Evolutionary conservation across 92 coral and sea anemone genomes (phyloP).

Genomic region (Epizoanthus ramosus): DNA sequence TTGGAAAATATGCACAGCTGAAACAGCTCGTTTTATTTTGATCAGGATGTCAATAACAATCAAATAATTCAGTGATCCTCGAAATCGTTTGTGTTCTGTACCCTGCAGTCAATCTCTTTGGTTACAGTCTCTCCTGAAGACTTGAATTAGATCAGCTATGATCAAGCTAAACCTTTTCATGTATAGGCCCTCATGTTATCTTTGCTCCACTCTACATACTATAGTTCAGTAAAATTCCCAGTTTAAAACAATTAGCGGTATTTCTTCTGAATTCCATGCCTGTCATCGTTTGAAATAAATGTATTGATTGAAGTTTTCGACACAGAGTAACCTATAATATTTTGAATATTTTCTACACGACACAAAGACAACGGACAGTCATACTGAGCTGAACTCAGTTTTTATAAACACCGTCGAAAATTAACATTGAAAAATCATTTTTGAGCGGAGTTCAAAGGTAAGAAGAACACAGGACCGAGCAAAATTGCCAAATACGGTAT

Average conservation of each 20-base stretch:
- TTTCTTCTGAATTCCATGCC: conserved; percentile 38
- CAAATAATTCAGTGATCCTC: no score
- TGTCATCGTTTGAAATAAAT: conserved; percentile 21
- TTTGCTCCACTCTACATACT: no score
- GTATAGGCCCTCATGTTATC: no score
- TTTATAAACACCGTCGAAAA: background rate
- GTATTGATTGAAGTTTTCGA: conserved; percentile 24
- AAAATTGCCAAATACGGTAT: background rate
- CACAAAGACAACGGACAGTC: background rate
- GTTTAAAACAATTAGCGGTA: conserved; percentile 23
- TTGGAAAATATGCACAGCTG: no score
- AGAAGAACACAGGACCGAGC: background rate
- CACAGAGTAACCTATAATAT: conserved; percentile 21
- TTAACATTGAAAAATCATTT: background rate
- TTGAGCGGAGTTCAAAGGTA: background rate
- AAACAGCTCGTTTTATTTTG: no score
- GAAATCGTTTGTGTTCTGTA: no score
- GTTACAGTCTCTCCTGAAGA: no score
- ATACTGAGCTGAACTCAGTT: background rate
- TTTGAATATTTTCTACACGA: conserved; percentile 9
- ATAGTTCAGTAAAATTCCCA: background rate
- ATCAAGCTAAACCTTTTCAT: no score
- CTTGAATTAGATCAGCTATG: no score
- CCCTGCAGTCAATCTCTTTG: no score
- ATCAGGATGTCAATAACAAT: no score